phyloP scores from a whole-genome alignment of 2,797 vertebrate species.

The Protonibea diacanthus region DNA sequence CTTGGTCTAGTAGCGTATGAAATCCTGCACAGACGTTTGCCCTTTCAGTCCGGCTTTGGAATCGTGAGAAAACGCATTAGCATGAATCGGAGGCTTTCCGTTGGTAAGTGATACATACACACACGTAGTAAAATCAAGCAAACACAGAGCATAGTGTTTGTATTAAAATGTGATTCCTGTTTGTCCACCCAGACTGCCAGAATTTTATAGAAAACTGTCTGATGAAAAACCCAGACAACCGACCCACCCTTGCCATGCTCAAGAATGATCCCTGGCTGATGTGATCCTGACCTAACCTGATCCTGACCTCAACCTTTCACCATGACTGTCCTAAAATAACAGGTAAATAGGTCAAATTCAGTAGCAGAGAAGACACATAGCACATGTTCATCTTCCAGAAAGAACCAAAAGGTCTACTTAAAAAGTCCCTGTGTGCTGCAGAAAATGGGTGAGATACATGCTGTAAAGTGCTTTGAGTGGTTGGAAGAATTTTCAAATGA shows the following conservation, averaged over 20 bases:
- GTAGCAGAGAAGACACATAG: no score
- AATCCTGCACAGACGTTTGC: background rate
- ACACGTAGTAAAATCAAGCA: background rate
- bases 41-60: background rate
- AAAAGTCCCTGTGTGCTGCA: no score
- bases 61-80: background rate
- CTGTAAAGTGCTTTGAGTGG: no score
- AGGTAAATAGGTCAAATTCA: no score
- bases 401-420: no score
- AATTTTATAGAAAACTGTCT: conserved; percentile 1
- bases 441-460: no score
- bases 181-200: background rate
- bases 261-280: background rate
- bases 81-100: background rate
- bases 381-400: no score
- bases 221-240: background rate
- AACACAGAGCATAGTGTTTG: background rate
- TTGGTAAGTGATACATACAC: background rate
- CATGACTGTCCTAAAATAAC: no score
- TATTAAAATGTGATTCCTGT: background rate
- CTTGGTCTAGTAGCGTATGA: background rate
- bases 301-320: no score
- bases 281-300: background rate
- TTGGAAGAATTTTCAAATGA: no score
- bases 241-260: background rate